Conservation (phyloP, 1,140 invertebrate species). For the Hypsibius dujardini region DNA sequence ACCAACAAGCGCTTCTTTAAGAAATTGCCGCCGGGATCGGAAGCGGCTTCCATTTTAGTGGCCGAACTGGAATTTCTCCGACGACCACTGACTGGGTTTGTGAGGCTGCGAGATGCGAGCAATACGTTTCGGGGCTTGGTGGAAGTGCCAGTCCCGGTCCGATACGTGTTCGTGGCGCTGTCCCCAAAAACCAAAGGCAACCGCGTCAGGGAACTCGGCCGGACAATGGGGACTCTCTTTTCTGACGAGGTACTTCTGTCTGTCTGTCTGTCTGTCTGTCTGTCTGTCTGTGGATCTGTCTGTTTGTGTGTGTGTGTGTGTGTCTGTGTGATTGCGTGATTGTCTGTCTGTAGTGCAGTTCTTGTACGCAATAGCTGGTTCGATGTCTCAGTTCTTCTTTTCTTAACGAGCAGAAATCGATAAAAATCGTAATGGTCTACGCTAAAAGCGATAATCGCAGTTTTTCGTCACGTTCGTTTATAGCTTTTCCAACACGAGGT, state of each 20-base stretch:
- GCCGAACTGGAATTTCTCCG: slow-evolving; percentile 29
- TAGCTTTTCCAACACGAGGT: slow-evolving; percentile 30
- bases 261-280: not conserved
- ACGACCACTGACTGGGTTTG: slow-evolving; percentile 28
- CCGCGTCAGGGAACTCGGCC: slow-evolving; percentile 27
- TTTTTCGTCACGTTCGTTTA: slow-evolving; percentile 2
- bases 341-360: too few species aligned
- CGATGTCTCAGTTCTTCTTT: too few species aligned
- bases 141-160: slow-evolving; percentile 31
- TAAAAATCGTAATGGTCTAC: too few species aligned
- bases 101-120: slow-evolving; percentile 27
- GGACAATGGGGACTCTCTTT: slow-evolving; percentile 30
- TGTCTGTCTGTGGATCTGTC: not conserved
- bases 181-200: slow-evolving; percentile 23
- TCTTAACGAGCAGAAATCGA: too few species aligned
- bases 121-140: slow-evolving; percentile 28
- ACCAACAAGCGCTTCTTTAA: slow-evolving; percentile 29
- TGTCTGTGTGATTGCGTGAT: too few species aligned
- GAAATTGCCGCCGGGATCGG: slow-evolving; percentile 31
- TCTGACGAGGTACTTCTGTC: slow-evolving; percentile 27
- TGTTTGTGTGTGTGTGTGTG: too few species aligned
- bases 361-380: too few species aligned
- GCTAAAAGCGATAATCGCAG: too few species aligned
- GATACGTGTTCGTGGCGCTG: slow-evolving; percentile 31
- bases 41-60: slow-evolving; percentile 32